Percentiles rank a stretch among this genome's conserved stretches.
Conservation (phyloP, 64 coral and sea anemone species). For the Anthopleura sola region DNA sequence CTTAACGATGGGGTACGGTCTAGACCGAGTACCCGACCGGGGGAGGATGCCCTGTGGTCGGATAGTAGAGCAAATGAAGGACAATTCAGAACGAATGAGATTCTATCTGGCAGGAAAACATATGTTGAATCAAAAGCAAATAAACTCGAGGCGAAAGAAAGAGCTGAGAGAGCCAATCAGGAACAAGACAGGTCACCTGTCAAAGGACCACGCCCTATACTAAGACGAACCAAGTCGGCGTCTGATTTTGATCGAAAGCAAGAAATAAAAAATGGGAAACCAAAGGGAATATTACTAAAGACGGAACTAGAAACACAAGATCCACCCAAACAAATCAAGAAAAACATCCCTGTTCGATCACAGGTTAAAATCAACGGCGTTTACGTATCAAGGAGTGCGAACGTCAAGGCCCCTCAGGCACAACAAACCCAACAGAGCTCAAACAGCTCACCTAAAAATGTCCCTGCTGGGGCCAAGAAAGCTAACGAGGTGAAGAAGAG, state of each 20-base stretch:
- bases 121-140: slow-evolving; percentile 92
- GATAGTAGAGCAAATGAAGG: not conserved
- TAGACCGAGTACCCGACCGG: slow-evolving; percentile 38
- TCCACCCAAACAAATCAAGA: slow-evolving; percentile 33
- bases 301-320: slow-evolving; percentile 35
- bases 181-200: slow-evolving; percentile 51
- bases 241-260: slow-evolving; percentile 83
- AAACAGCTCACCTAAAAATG: slow-evolving; percentile 19
- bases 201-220: slow-evolving; percentile 59
- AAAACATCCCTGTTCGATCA: not conserved
- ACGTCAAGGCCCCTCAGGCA: not conserved
- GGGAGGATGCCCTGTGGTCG: slow-evolving; percentile 21
- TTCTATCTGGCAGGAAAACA: slow-evolving; percentile 27
- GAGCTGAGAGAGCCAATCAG: slow-evolving; percentile 35
- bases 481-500: slow-evolving; percentile 81
- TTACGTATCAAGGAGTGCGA: slow-evolving; percentile 51
- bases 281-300: slow-evolving; percentile 88
- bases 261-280: slow-evolving; percentile 65
- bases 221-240: slow-evolving; percentile 71
- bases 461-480: slow-evolving; percentile 57
- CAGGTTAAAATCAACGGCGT: slow-evolving; percentile 96
- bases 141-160: slow-evolving; percentile 76
- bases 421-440: not conserved
- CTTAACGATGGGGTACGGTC: slow-evolving; percentile 17
- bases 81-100: slow-evolving; percentile 1